These are phyloP conservation scores for Bubo scandiacus DNA, from an alignment of 2,113 vertebrate species.

Conservation along the genomic window DNA sequence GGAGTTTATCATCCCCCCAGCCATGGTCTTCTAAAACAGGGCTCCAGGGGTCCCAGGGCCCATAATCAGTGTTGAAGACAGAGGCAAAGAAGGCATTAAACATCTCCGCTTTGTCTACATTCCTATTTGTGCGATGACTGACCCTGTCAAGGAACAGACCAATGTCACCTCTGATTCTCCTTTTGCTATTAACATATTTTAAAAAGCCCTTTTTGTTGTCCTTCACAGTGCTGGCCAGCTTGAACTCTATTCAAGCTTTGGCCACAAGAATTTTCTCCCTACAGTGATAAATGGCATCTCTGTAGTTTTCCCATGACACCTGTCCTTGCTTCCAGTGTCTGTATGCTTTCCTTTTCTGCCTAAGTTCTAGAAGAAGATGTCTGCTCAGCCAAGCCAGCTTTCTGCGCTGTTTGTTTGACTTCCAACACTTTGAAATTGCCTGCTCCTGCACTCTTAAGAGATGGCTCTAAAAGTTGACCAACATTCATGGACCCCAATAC, in stretches of 20 bases:
- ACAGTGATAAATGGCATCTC: not conserved
- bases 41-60: too few relatives aligned
- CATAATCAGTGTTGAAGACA: too few relatives aligned
- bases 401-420: not conserved
- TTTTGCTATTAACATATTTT: too few relatives aligned
- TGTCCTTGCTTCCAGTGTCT: not conserved
- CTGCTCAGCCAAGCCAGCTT: not conserved
- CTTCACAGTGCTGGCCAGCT: too few relatives aligned
- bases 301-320: not conserved
- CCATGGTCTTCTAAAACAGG: too few relatives aligned
- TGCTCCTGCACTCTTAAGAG: not conserved
- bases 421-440: not conserved
- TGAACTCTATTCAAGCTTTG: not conserved
- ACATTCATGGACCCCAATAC: not conserved
- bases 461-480: not conserved
- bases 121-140: too few relatives aligned
- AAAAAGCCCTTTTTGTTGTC: too few relatives aligned
- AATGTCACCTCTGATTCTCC: too few relatives aligned
- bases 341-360: not conserved
- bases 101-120: too few relatives aligned
- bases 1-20: too few relatives aligned
- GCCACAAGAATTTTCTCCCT: not conserved
- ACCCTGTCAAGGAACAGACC: too few relatives aligned
- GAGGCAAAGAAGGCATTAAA: too few relatives aligned
- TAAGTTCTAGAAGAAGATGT: not conserved